Percentiles rank a stretch among this genome's conserved stretches.
Conservation (phyloP, 2,888 invertebrate genomes). For the Phortica magna region DNA sequence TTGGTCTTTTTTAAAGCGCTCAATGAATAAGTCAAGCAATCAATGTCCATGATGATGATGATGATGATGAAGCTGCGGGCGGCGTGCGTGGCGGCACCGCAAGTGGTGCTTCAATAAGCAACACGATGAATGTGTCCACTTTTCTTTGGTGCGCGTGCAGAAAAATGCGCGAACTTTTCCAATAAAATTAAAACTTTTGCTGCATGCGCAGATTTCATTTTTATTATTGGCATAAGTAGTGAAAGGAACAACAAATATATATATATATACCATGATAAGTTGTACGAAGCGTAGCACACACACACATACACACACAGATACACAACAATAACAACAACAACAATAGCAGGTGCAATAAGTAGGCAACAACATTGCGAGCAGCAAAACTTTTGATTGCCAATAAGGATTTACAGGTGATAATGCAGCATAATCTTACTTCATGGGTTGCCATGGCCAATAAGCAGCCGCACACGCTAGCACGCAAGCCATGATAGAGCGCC, state of each 20-base stretch:
- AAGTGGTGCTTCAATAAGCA: background rate
- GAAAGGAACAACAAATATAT: slow-evolving; percentile 33
- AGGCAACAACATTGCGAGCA: slow-evolving; percentile 43
- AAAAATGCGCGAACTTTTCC: slow-evolving; percentile 64
- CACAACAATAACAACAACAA: background rate
- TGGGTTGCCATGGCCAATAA: slow-evolving; percentile 37
- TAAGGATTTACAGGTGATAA: slow-evolving; percentile 75
- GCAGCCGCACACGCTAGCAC: slow-evolving; percentile 17
- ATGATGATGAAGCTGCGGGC: background rate
- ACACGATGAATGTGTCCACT: slow-evolving; percentile 37
- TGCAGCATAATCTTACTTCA: slow-evolving; percentile 68
- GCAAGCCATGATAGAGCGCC: slow-evolving; percentile 2
- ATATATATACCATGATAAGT: slow-evolving; percentile 33
- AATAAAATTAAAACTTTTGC: slow-evolving; percentile 71
- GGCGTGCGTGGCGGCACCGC: background rate
- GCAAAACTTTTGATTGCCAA: slow-evolving; percentile 74
- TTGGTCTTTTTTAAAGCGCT: background rate
- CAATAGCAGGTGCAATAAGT: slow-evolving; percentile 29
- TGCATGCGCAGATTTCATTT: slow-evolving; percentile 65
- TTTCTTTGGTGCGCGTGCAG: slow-evolving; percentile 37
- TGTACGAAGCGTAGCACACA: slow-evolving; percentile 8
- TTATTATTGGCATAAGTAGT: slow-evolving; percentile 59
- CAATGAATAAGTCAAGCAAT: slow-evolving; percentile 11
- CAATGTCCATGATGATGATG: background rate
- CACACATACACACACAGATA: background rate